Evolutionary conservation across 2,888 invertebrate species (phyloP).

Genomic region (Polia nebulosa): DNA sequence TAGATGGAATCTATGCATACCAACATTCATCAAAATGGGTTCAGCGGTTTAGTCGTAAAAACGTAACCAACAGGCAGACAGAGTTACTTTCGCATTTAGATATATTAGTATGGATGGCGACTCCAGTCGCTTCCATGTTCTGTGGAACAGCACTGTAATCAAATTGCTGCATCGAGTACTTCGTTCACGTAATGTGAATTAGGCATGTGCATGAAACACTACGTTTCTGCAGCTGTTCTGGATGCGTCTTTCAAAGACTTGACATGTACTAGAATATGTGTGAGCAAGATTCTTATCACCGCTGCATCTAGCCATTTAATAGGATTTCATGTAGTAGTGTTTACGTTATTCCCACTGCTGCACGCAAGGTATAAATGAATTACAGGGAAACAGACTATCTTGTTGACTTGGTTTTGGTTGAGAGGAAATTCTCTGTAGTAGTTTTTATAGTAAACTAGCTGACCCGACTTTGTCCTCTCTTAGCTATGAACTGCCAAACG

Average conservation of each 20-base stretch:
- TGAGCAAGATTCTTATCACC: background rate
- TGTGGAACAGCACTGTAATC: background rate
- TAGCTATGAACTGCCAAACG: too few relatives aligned
- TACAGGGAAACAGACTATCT: background rate
- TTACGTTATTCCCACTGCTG: slow-evolving; percentile 12
- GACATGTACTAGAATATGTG: background rate
- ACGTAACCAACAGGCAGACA: background rate
- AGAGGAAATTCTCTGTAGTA: background rate
- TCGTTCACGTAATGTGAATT: slow-evolving; percentile 8
- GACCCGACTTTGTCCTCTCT: too few relatives aligned
- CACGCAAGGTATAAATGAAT: slow-evolving; percentile 10
- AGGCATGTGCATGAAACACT: slow-evolving; percentile 4
- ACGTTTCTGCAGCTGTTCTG: background rate
- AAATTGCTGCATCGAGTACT: slow-evolving; percentile 19
- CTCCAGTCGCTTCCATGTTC: background rate
- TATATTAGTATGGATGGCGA: background rate
- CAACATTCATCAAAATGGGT: background rate
- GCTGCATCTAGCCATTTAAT: slow-evolving; percentile 5
- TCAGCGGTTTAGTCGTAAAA: background rate
- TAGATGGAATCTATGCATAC: background rate
- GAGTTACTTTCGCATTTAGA: background rate
- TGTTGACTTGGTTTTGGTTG: background rate
- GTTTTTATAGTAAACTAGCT: slow-evolving; percentile 2
- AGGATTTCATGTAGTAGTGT: slow-evolving; percentile 28
- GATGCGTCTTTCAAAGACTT: slow-evolving; percentile 10